Evolutionary conservation across 2,113 vertebrate species (phyloP).

Genomic region (Anas platyrhynchos): DNA sequence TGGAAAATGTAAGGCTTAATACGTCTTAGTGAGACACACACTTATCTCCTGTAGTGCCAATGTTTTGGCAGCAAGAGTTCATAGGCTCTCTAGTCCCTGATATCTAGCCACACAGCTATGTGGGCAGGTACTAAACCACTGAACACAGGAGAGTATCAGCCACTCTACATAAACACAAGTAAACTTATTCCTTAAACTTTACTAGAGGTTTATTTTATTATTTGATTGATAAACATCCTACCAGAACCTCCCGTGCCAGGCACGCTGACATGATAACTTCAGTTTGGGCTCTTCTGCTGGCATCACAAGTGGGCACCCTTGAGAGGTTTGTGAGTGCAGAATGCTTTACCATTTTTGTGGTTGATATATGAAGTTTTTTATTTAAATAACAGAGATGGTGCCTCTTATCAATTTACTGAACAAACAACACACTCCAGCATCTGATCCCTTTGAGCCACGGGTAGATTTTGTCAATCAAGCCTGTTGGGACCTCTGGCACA

Average conservation of each 20-base stretch:
- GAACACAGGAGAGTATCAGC: neutral
- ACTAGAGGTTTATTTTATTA: neutral
- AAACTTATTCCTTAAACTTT: neutral
- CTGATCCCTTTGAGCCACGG: neutral
- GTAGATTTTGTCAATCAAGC: neutral
- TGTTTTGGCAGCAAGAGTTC: neutral
- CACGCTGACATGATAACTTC: neutral
- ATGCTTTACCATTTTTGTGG: neutral
- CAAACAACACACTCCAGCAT: neutral
- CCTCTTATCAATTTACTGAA: neutral
- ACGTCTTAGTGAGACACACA: neutral
- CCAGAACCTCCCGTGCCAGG: neutral
- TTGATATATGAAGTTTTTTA: neutral
- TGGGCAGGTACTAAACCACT: neutral
- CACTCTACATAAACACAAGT: neutral
- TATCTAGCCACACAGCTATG: neutral
- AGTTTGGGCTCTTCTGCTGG: neutral
- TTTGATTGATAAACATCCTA: neutral
- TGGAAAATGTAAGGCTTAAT: neutral
- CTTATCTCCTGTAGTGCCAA: neutral
- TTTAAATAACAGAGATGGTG: neutral
- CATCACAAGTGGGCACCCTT: accelerated
- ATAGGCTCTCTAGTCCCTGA: neutral
- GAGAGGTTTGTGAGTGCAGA: neutral
- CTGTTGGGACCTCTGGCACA: conserved; percentile 7